phyloP scores from a whole-genome alignment of 2,113 vertebrate species.

The Epinephelus lanceolatus region DNA sequence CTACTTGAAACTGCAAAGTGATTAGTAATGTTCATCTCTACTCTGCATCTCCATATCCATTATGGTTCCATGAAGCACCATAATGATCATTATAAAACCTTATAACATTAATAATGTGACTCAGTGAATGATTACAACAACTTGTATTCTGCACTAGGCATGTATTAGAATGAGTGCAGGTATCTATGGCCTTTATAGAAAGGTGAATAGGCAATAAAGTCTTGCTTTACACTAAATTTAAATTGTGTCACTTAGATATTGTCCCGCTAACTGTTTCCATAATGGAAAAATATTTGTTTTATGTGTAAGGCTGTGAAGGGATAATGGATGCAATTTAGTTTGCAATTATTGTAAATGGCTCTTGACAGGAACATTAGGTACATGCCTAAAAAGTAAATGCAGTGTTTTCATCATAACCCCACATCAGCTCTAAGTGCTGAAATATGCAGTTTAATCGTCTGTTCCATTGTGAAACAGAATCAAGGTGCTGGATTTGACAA shows the following conservation, averaged over 20 bases:
- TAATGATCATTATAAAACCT: constrained; percentile 7
- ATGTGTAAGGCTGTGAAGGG: background rate
- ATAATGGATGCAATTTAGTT: constrained; percentile 56
- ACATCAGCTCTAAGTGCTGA: constrained; percentile 43
- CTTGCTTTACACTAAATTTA: background rate
- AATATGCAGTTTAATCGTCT: constrained; percentile 39
- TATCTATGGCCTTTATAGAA: background rate
- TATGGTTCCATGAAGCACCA: background rate
- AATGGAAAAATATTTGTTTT: constrained; percentile 35
- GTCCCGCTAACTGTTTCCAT: constrained; percentile 12
- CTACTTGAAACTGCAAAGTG: background rate
- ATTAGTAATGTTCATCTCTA: background rate
- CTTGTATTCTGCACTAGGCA: constrained; percentile 9
- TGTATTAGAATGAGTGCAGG: constrained; percentile 15
- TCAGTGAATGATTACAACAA: background rate
- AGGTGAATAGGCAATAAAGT: constrained; percentile 1
- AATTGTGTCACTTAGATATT: constrained; percentile 20
- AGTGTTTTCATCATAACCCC: constrained; percentile 44
- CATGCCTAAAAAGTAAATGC: constrained; percentile 37
- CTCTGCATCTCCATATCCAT: background rate
- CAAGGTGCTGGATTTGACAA: constrained; percentile 51
- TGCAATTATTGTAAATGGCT: constrained; percentile 51
- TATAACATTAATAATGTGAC: constrained; percentile 10
- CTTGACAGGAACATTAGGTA: constrained; percentile 52
- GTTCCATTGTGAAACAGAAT: constrained; percentile 43